Conservation (phyloP, 2,797 vertebrate genomes). For the Sebastolobus alascanus region DNA sequence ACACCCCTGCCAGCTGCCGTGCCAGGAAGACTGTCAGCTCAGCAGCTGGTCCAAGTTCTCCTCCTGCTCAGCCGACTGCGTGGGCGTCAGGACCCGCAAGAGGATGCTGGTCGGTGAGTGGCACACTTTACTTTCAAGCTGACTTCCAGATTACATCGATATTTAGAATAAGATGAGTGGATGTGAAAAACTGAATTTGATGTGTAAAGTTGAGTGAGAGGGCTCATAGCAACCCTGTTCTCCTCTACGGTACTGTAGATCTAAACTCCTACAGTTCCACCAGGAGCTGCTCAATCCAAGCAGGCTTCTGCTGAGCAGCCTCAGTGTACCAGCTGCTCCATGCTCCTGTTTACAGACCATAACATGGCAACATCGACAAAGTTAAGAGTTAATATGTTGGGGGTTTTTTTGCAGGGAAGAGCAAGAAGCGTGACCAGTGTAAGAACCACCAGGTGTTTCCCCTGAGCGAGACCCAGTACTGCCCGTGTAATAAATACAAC, state of each 20-base stretch:
- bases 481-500: conserved; percentile 96
- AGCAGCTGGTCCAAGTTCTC: conserved; percentile 97
- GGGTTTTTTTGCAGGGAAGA: conserved; percentile 88
- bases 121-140: neutral
- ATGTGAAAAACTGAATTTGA: neutral
- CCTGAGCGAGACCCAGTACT: conserved; percentile 94
- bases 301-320: neutral
- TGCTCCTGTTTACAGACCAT: neutral
- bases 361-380: neutral
- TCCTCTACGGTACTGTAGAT: neutral
- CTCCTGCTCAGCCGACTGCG: conserved; percentile 93
- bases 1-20: conserved; percentile 94
- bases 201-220: neutral
- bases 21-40: conserved; percentile 97
- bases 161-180: conserved; percentile 4
- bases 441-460: conserved; percentile 94
- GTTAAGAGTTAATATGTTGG: neutral
- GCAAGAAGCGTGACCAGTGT: conserved; percentile 96
- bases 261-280: neutral
- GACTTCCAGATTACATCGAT: neutral
- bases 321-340: neutral
- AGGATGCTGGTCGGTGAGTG: conserved; percentile 90
- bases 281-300: neutral
- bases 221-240: neutral
- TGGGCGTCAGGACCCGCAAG: conserved; percentile 93